These are phyloP conservation scores for Cataglyphis livida DNA, from an alignment of 2,888 invertebrate genomes.

Conservation along the genomic window DNA sequence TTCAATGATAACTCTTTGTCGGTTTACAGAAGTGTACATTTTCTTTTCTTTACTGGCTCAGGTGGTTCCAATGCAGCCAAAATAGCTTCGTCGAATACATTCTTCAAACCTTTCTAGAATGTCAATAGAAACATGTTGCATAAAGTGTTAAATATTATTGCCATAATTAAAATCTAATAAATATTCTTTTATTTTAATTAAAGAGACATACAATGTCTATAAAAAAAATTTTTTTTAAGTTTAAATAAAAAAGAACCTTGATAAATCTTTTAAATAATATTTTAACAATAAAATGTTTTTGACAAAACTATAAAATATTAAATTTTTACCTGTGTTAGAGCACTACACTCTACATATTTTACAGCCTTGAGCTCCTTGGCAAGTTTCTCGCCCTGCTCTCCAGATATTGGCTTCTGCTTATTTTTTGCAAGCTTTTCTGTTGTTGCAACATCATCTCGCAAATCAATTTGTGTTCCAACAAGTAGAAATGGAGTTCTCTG, in stretches of 20 bases:
- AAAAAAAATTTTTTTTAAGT: neutral
- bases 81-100: constrained; percentile 99
- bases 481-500: constrained; percentile 99
- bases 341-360: constrained; percentile 99
- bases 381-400: constrained; percentile 98
- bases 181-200: neutral
- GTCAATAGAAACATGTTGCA: neutral
- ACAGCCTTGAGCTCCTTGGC: constrained; percentile 99
- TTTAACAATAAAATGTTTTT: neutral
- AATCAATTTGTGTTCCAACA: constrained; percentile 99
- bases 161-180: constrained; percentile 2
- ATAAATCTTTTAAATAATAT: neutral
- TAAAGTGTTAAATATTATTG: neutral
- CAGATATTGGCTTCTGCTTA: constrained; percentile 99
- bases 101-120: constrained; percentile 97
- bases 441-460: constrained; percentile 97
- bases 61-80: constrained; percentile 99
- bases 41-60: constrained; percentile 97
- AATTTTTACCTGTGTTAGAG: constrained; percentile 94
- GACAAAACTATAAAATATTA: neutral
- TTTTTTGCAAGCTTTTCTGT: constrained; percentile 99
- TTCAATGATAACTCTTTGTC: constrained; percentile 56
- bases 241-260: neutral
- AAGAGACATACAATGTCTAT: neutral
- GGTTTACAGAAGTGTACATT: constrained; percentile 92